A percentile compares a stretch with the other conserved stretches of the same genome.
Conservation (phyloP, 2,888 invertebrate genomes). For the Ecdyonurus torrentis region DNA sequence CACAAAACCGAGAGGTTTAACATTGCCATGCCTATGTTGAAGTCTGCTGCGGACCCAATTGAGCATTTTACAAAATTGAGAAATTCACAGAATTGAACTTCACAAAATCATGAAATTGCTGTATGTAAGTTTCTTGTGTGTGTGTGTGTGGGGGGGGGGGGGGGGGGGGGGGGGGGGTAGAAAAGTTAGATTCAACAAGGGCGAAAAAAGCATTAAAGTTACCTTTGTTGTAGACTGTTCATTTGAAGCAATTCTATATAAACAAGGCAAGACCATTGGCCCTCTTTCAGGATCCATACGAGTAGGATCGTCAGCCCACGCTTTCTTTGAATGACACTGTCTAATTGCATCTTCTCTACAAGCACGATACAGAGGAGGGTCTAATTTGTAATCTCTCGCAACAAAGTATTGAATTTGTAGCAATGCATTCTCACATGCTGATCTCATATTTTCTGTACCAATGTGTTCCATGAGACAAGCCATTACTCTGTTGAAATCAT, state of each 20-base stretch:
- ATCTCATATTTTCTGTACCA: slow-evolving; percentile 66
- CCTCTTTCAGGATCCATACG: slow-evolving; percentile 61
- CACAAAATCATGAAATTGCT: neutral
- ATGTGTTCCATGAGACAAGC: slow-evolving; percentile 88
- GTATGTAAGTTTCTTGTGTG: neutral
- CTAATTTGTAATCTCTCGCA: slow-evolving; percentile 83
- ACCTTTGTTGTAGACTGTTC: neutral
- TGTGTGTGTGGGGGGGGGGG: no score
- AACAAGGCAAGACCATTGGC: slow-evolving; percentile 74
- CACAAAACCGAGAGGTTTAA: no score
- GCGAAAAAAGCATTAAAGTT: no score
- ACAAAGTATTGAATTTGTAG: slow-evolving; percentile 96
- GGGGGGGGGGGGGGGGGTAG: no score
- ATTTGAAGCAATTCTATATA: slow-evolving; percentile 50
- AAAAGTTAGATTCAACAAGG: no score
- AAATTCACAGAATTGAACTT: no score
- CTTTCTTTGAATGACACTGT: slow-evolving; percentile 59
- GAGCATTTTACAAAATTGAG: no score
- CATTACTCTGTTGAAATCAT: slow-evolving; percentile 43
- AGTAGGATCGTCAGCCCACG: slow-evolving; percentile 51
- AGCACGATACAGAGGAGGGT: slow-evolving; percentile 71
- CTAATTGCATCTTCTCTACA: slow-evolving; percentile 76
- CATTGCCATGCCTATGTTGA: no score
- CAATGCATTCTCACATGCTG: slow-evolving; percentile 77
- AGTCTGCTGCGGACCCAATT: no score